Evolutionary conservation across 2,888 invertebrate genomes (phyloP).

Genomic region (Ischnus inquisitorius): DNA sequence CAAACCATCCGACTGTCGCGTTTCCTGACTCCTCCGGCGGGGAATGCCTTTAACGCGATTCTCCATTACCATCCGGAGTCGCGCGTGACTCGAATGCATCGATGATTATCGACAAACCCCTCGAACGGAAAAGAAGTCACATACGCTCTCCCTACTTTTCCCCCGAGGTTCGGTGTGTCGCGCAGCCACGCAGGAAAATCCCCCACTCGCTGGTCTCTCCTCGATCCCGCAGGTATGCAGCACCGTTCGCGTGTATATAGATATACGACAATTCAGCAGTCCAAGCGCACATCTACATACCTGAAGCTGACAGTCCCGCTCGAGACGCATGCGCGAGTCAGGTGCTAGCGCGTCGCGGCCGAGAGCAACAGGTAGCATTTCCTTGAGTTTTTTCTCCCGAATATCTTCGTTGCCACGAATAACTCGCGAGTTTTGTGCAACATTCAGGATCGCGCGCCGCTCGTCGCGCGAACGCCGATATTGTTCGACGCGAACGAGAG

Average conservation of each 20-base stretch:
- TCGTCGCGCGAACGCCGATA: background rate
- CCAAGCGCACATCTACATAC: constrained; percentile 2
- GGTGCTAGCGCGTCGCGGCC: constrained; percentile 67
- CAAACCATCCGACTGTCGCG: background rate
- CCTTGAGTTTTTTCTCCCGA: constrained; percentile 39
- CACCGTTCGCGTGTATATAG: constrained; percentile 8
- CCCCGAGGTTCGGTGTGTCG: background rate
- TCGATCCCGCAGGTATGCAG: constrained; percentile 56
- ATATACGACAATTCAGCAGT: constrained; percentile 16
- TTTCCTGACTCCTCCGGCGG: constrained; percentile 48
- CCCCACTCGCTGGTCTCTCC: constrained; percentile 15
- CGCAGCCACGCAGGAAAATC: constrained; percentile 37
- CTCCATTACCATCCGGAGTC: constrained; percentile 75
- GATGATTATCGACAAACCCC: constrained; percentile 51
- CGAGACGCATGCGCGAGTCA: constrained; percentile 72
- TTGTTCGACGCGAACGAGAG: background rate
- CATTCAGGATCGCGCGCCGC: background rate
- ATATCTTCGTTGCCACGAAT: constrained; percentile 38
- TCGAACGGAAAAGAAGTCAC: constrained; percentile 10
- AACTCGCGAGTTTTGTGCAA: background rate
- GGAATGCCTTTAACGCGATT: constrained; percentile 73
- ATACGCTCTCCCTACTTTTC: background rate
- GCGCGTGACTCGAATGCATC: constrained; percentile 71
- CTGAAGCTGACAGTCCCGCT: constrained; percentile 33
- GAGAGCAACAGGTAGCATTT: constrained; percentile 74